These are phyloP conservation scores for Brenthis daphne DNA, from an alignment of 2,888 invertebrate species.

Conservation along the genomic window DNA sequence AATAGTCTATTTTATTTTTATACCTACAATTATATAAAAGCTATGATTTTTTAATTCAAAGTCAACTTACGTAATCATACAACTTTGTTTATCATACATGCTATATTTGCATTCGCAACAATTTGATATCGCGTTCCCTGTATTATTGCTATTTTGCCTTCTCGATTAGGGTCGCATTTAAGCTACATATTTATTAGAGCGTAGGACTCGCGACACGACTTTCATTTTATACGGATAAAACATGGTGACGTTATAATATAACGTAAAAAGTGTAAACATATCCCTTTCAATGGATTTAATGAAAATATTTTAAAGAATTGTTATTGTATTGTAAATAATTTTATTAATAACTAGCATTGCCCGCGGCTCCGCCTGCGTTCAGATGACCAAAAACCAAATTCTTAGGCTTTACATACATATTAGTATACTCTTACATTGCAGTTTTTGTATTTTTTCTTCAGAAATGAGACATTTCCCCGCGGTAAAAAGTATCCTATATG, in stretches of 20 bases:
- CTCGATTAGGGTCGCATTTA: slow-evolving; percentile 78
- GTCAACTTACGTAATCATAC: slow-evolving; percentile 74
- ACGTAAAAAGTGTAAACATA: slow-evolving; percentile 48
- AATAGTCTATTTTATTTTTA: slow-evolving; percentile 73
- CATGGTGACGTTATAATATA: slow-evolving; percentile 50
- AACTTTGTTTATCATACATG: slow-evolving; percentile 69
- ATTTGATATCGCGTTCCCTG: slow-evolving; percentile 78
- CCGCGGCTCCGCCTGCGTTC: no score
- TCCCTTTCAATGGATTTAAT: slow-evolving; percentile 57
- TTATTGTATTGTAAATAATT: background rate
- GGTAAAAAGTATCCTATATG: no score
- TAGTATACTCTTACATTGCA: no score
- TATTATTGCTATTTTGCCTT: slow-evolving; percentile 79
- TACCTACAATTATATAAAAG: slow-evolving; percentile 43
- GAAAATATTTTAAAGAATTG: slow-evolving; percentile 40
- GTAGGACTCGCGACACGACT: slow-evolving; percentile 73
- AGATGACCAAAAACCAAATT: no score
- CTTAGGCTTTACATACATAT: no score
- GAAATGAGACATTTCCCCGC: no score
- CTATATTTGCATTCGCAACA: slow-evolving; percentile 77
- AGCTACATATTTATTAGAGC: slow-evolving; percentile 78
- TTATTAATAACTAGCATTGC: no score
- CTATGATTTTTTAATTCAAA: slow-evolving; percentile 45
- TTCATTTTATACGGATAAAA: slow-evolving; percentile 74
- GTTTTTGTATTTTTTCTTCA: no score